phyloP scores from a whole-genome alignment of 2,113 vertebrate species.

The Chionomys nivalis region DNA sequence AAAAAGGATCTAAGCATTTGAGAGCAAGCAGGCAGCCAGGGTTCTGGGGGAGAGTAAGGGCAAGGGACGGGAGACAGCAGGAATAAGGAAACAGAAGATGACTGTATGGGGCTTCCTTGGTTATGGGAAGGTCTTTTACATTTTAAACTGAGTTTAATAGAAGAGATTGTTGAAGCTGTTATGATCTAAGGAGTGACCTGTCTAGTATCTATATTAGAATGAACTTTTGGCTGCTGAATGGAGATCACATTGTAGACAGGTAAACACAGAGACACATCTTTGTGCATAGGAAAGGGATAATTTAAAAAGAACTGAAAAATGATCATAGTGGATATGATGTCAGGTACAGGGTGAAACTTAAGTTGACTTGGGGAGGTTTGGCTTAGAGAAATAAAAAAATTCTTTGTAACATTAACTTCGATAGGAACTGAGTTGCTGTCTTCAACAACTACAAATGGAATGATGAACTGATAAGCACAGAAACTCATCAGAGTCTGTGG shows the following conservation, averaged over 20 bases:
- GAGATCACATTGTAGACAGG: not conserved
- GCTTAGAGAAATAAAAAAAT: not conserved
- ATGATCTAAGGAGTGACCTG: not conserved
- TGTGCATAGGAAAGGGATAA: not conserved
- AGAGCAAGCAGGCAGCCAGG: not conserved
- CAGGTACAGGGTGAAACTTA: not conserved
- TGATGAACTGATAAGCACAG: not conserved
- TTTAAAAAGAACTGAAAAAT: not conserved
- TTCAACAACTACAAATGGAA: not conserved
- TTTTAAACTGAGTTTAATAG: constrained; percentile 17
- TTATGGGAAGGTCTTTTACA: not conserved
- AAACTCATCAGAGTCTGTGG: not conserved
- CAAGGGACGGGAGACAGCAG: not conserved
- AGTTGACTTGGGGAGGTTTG: not conserved
- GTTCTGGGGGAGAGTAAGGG: not conserved
- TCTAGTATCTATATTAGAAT: not conserved
- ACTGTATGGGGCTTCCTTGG: not conserved
- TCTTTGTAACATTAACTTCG: not conserved
- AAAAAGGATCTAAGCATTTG: not conserved
- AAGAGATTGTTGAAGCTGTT: not conserved
- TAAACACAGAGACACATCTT: not conserved
- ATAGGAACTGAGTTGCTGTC: not conserved
- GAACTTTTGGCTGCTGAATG: not conserved
- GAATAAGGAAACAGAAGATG: not conserved
- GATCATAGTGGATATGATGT: not conserved